Percentiles rank a stretch among this genome's conserved stretches.
Conservation (phyloP, 2,113 vertebrate genomes). For the Apaloderma vittatum region DNA sequence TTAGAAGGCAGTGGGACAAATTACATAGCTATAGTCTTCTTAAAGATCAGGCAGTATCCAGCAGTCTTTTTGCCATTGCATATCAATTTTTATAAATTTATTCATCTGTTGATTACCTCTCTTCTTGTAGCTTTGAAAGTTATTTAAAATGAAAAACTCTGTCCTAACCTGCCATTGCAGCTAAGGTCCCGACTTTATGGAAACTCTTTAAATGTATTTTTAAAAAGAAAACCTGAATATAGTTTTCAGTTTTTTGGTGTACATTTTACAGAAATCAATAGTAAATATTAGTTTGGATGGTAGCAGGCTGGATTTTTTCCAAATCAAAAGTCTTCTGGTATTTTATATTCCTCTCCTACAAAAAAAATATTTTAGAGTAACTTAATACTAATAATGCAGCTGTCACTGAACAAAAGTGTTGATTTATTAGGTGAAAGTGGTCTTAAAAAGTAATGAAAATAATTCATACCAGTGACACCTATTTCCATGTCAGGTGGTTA, state of each 20-base stretch:
- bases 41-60: background rate
- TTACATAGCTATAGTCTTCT: background rate
- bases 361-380: background rate
- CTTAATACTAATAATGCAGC: background rate
- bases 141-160: background rate
- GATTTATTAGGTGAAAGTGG: background rate
- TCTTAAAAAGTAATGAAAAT: conserved; percentile 3
- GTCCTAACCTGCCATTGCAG: background rate
- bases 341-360: background rate
- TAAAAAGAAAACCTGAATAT: background rate
- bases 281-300: background rate
- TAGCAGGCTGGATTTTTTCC: background rate
- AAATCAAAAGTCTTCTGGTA: background rate
- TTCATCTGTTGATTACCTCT: background rate
- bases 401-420: background rate
- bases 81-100: background rate
- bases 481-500: background rate
- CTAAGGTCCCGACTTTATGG: background rate
- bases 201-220: background rate
- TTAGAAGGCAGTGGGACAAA: background rate
- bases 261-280: background rate
- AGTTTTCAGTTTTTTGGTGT: background rate
- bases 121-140: background rate
- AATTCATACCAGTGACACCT: background rate
- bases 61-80: background rate